These are phyloP conservation scores for Zosterops lateralis DNA, from an alignment of 2,113 vertebrate genomes.

Conservation along the genomic window DNA sequence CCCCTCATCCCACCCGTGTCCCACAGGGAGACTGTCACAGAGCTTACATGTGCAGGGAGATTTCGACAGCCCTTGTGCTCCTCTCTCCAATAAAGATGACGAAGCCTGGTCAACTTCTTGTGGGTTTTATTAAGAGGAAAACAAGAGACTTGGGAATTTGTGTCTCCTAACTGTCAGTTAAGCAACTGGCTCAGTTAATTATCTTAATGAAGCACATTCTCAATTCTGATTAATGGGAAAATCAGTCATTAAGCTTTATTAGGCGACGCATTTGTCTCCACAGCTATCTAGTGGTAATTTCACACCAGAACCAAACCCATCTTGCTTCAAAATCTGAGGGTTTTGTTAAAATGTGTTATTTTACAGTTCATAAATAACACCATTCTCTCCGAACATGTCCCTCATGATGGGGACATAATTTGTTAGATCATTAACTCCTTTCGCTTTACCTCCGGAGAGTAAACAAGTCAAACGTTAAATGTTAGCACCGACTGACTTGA, in stretches of 20 bases:
- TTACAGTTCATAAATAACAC: constrained; percentile 55
- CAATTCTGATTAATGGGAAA: constrained; percentile 67
- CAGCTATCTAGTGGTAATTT: constrained; percentile 46
- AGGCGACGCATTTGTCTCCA: constrained; percentile 58
- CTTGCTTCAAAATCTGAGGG: neutral
- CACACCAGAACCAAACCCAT: neutral
- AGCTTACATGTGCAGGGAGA: fast-evolving
- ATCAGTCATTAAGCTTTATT: constrained; percentile 72
- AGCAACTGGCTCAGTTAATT: constrained; percentile 67
- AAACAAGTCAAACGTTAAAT: constrained; percentile 62
- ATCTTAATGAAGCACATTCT: constrained; percentile 72
- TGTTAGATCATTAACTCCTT: constrained; percentile 67
- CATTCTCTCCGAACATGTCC: constrained; percentile 20
- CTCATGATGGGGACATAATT: constrained; percentile 51
- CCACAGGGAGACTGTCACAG: neutral
- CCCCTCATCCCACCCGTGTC: neutral
- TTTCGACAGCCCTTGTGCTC: neutral
- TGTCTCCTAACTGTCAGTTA: constrained; percentile 43
- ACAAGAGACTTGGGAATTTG: constrained; percentile 57
- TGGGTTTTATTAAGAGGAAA: constrained; percentile 48
- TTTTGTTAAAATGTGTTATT: neutral
- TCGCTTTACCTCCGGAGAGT: constrained; percentile 15
- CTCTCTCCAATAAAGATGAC: neutral
- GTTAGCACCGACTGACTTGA: constrained; percentile 49
- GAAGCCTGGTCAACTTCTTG: neutral